Base-by-base conservation (phyloP, 2,113 vertebrate genomes). In the Rhombomys opimus region DNA sequence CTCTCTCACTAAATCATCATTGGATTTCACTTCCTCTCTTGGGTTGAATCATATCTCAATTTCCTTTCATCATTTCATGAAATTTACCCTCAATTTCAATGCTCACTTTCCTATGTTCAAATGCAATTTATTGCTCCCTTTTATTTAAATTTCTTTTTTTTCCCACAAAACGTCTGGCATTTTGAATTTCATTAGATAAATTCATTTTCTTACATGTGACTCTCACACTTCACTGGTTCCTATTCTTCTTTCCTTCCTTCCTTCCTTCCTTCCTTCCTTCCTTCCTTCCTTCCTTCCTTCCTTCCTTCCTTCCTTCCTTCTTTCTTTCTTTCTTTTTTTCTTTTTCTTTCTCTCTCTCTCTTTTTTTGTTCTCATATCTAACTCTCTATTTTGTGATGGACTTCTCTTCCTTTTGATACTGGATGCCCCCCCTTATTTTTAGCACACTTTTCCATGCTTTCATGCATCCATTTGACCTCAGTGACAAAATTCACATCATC, bases 371-470 rank as follows among this genome's bases (percentile, higher is more conserved):
- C 78, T 57, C 2, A 8, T 35, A 15, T 7, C 72, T 32, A 13
- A 0, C n/a, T 17, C 57, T 52, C 1, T 77, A 3, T 50, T 22
- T 5, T 38, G 22, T 67, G 5, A 27, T 27, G 2, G 10, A 23
- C 7, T 68, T 14, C 17, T 0, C 73, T 13, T 75, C n/a, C 11
- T 15, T 82, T 17, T 59, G 4, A 61, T 61, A 23, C 13, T 87
- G 32, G 27, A 46, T 2, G 2, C 14, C 7, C 22, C 22, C 54
- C 54, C 57, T 15, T 15, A 57, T 41, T 68, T 95, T 91, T 70
- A 13, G 46, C 32, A 75, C 8, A n/a, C 3, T 20, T 73, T 38
- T 75, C 41, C 9, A 75, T 75, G 22, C n/a, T 61, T 38, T 61
- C 12, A 41, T 41, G 23, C 6, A 25, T 61, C 27, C 27, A 81